Base-by-base conservation (phyloP, 1,140 invertebrate genomes). In the Ceratosolen solmsi region DNA sequence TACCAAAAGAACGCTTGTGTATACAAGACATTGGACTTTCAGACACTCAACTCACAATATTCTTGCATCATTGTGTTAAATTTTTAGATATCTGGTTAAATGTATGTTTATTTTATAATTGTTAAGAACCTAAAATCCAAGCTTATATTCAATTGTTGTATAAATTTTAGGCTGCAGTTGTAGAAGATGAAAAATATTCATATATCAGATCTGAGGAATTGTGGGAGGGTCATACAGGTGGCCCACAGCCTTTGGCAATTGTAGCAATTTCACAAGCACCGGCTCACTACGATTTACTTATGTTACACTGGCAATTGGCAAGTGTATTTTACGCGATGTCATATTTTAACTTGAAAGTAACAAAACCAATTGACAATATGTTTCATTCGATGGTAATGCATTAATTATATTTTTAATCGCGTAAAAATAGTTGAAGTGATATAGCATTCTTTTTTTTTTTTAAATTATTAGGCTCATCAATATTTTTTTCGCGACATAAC, bases 1-100 rank as follows among this genome's bases (percentile, higher is more conserved):
- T 96, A 75, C 96, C 96, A 0, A 97, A 97, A 90, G 97, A 97
- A 86, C 93, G 95, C 84, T 92, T 97, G 56, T 96, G 95, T 84
- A 89, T 93, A 54, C 95, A 96, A 89, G 95, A 96, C 84, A 91
- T 96, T 75, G 95, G 95, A 38, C 93, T 98, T 80, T 94, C 94
- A 56, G 95, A 96, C 85, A 90, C 92, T 5, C 93, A 94, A 86
- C 90, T 97, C 41, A 90, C 94, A 7, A 89, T 90, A 30, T 97
- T 98, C 88, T 90, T 98, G 0, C 91, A 94, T 81, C 91, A 94
- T 22, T 94, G 94, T 70, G 93, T 94, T 30, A 91, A 93, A 38
- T 96, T 98, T 88, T 91, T 98, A 41, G 93, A 96, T 84, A 93
- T 94, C 58, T 97, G 97, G 86, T 92, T 96, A 84, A 93, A 95